Base-by-base conservation (phyloP, 2,888 invertebrate species). In the Tinea trinotella region DNA sequence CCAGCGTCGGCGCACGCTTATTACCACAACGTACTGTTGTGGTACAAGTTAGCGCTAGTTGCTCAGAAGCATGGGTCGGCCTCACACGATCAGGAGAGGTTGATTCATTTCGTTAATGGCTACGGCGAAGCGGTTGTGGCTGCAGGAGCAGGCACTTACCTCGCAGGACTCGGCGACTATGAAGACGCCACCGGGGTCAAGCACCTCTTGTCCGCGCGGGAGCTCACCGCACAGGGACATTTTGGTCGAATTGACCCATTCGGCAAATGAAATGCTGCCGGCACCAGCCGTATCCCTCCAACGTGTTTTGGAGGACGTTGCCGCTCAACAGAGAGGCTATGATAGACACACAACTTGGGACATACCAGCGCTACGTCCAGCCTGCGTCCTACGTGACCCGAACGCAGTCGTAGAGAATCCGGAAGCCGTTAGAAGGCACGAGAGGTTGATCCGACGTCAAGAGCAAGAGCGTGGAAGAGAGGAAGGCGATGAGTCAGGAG, bases 1-100 rank as follows among this genome's bases (percentile, higher is more conserved):
- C 56, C 59, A 1, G 53, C 52, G 0, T 55, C 56, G 4, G 59
- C 59, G 0, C 56, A 59, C 15, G 57, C 57, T 0, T 58, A 61
- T 13, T 58, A 59, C 35, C 52, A 52, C 15, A 24, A 5, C 13
- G 30, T 52, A 4, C 4, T 52, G 22, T 52, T 10, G 3, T 52
- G 52, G 52, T 52, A 52, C 15, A 10, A 13, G 13, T 19, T 20
- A 5, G 20, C 52, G 13, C 52, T 52, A 9, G 13, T 52, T n/a
- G 24, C 20, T 7, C 52, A 52, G 52, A 24, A 20, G 24, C 4
- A 15, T 12, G 20, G 52, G 3, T 12, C 12, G 4, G 22, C 52
- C 9, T 12, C 52, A 5, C 52, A 24, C n/a, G 52, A 19, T 9
- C 24, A 52, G 18, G 24, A 52, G 5, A 20, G 30, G 9, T 15